Percentiles rank a stretch among this genome's conserved stretches.
Evolutionary conservation across 1,140 invertebrate species (phyloP).

Genomic region (Caenorhabditis latens): DNA sequence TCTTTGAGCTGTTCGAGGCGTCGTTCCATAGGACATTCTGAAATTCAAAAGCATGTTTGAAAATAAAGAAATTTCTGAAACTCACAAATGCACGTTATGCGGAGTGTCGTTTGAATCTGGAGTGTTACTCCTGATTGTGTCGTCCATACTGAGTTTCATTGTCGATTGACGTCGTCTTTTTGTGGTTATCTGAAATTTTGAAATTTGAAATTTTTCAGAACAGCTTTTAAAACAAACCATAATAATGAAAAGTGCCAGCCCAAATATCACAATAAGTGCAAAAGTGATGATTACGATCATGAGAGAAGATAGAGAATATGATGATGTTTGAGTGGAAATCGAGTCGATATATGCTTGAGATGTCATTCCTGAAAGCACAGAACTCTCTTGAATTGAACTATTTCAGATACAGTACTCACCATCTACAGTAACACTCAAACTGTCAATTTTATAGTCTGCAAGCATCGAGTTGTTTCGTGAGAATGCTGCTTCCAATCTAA

Average conservation of each 20-base stretch:
- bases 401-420: not conserved
- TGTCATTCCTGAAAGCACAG: slow-evolving; percentile 22
- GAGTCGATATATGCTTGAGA: slow-evolving; percentile 46
- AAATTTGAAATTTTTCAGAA: not conserved
- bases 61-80: not conserved
- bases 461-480: slow-evolving; percentile 34
- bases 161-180: slow-evolving; percentile 34
- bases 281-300: slow-evolving; percentile 40
- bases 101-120: slow-evolving; percentile 27
- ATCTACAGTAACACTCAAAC: slow-evolving; percentile 34
- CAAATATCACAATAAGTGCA: not conserved
- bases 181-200: not conserved
- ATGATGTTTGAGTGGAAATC: slow-evolving; percentile 34
- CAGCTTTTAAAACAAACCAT: not conserved
- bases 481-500: slow-evolving; percentile 48
- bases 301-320: slow-evolving; percentile 16
- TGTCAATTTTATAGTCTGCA: slow-evolving; percentile 28
- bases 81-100: slow-evolving; percentile 39
- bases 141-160: slow-evolving; percentile 37
- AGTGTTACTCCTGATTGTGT: slow-evolving; percentile 10
- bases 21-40: slow-evolving; percentile 44
- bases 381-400: not conserved
- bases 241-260: not conserved
- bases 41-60: not conserved
- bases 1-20: slow-evolving; percentile 26